These are phyloP conservation scores for Conistra vaccinii DNA, from an alignment of 2,888 invertebrate genomes.

Conservation along the genomic window DNA sequence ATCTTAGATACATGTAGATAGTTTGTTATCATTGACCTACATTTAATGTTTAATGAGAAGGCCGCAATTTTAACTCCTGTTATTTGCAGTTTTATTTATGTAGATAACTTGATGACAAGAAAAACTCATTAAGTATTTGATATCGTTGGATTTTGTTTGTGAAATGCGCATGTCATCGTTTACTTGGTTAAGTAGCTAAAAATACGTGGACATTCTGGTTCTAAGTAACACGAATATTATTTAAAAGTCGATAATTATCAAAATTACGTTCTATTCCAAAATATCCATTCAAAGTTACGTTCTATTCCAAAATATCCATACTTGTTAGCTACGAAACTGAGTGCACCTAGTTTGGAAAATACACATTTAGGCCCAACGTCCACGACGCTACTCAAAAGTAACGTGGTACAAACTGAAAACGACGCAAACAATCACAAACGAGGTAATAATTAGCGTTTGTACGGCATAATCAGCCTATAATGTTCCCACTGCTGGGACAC, in stretches of 20 bases:
- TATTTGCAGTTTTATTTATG: constrained; percentile 31
- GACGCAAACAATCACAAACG: not conserved
- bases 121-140: constrained; percentile 34
- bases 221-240: not conserved
- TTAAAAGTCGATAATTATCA: not conserved
- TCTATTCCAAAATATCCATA: constrained; percentile 1
- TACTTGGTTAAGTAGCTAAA: constrained; percentile 18
- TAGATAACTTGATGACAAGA: constrained; percentile 35
- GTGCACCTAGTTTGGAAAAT: not conserved
- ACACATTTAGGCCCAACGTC: not conserved
- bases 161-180: constrained; percentile 44
- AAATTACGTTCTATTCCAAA: not conserved
- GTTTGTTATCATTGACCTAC: constrained; percentile 49
- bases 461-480: too few relatives aligned
- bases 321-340: not conserved
- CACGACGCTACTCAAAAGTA: not conserved
- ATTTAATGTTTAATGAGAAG: constrained; percentile 39
- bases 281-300: not conserved
- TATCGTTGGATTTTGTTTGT: constrained; percentile 48
- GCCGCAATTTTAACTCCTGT: constrained; percentile 22
- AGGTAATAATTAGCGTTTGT: not conserved
- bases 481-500: too few relatives aligned
- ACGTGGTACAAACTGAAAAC: not conserved
- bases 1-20: constrained; percentile 49
- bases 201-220: constrained; percentile 21